Conservation (phyloP, 1,140 invertebrate genomes). For the Aphelinus certus region DNA sequence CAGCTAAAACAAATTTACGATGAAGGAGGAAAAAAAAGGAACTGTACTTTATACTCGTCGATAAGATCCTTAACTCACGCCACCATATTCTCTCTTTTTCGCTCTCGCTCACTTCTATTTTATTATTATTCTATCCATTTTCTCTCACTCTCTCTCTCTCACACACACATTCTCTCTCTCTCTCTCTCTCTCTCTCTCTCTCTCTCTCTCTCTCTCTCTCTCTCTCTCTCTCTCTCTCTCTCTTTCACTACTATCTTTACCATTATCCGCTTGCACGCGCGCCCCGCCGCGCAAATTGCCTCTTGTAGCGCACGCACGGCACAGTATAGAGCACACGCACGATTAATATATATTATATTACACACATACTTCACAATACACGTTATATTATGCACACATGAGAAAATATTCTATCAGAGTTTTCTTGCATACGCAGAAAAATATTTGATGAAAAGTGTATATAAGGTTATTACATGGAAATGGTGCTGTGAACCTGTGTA, state of each 20-base stretch:
- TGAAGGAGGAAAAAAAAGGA: too few species aligned
- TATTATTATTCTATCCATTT: too few species aligned
- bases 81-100: too few species aligned
- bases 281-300: not conserved
- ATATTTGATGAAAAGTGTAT: too few species aligned
- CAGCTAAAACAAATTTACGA: too few species aligned
- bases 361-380: not conserved
- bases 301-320: conserved; percentile 18
- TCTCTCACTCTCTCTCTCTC: too few species aligned
- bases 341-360: conserved; percentile 6
- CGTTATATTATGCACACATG: not conserved
- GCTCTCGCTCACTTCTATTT: too few species aligned
- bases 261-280: conserved; percentile 24
- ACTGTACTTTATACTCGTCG: too few species aligned
- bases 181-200: conserved; percentile 13
- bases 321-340: conserved; percentile 5
- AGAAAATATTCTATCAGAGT: not conserved
- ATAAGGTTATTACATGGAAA: too few species aligned
- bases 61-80: conserved; percentile 6
- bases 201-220: not conserved
- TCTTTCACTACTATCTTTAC: conserved; percentile 12
- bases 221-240: conserved; percentile 19
- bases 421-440: too few species aligned
- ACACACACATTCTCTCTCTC: not conserved
- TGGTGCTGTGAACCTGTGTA: too few species aligned